A percentile compares a stretch with the other conserved stretches of the same genome.
Conservation (phyloP, 1,140 invertebrate species). For the Plectrocnemia conspersa region DNA sequence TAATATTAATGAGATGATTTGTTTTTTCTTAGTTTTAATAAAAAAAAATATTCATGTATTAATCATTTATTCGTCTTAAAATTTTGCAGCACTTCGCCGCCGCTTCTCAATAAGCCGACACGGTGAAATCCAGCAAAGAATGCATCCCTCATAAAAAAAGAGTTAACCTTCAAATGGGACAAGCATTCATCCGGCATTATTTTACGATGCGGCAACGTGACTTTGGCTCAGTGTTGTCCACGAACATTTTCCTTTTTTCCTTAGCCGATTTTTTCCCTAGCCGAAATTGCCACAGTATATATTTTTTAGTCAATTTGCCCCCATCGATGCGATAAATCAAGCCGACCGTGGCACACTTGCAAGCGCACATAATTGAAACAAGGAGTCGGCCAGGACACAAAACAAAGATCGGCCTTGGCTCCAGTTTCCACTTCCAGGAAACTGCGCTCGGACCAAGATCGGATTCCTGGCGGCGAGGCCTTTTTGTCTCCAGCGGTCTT, state of each 20-base stretch:
- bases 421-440: conserved; percentile 14
- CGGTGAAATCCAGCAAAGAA: too few species aligned
- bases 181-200: conserved; percentile 19
- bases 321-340: conserved; percentile 11
- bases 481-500: conserved; percentile 10
- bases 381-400: conserved; percentile 1
- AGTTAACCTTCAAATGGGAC: conserved; percentile 15
- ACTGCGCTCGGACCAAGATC: neutral
- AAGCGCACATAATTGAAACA: conserved; percentile 11
- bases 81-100: too few species aligned
- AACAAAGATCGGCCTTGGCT: conserved; percentile 13
- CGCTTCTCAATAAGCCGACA: too few species aligned
- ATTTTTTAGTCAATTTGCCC: neutral
- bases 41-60: too few species aligned
- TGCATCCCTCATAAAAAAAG: conserved; percentile 1
- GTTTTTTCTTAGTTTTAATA: too few species aligned
- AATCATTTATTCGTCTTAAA: too few species aligned
- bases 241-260: neutral
- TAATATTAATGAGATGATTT: too few species aligned
- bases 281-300: neutral
- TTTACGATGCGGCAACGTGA: neutral
- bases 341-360: conserved; percentile 7
- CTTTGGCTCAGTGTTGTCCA: neutral
- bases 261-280: neutral
- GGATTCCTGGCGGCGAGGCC: neutral